Evolutionary conservation across 1,140 invertebrate species (phyloP).

Genomic region (Galleria mellonella): DNA sequence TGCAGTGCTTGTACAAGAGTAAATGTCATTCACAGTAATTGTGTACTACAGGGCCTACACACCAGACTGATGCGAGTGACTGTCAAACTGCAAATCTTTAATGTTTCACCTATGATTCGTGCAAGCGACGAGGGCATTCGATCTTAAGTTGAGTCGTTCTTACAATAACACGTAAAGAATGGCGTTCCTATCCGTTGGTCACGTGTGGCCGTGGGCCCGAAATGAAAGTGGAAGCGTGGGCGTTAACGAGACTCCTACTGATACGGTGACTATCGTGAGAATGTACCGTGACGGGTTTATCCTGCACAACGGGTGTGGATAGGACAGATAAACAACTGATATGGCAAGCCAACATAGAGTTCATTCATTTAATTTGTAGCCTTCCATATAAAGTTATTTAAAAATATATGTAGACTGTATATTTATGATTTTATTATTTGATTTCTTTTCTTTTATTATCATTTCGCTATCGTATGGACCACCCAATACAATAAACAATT

Average conservation of each 20-base stretch:
- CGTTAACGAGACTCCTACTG: constrained; percentile 19
- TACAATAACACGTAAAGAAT: constrained; percentile 43
- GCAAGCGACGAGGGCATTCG: constrained; percentile 28
- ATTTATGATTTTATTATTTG: no score
- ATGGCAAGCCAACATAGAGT: no score
- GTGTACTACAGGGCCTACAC: constrained; percentile 34
- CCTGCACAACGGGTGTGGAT: constrained; percentile 1
- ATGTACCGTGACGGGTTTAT: constrained; percentile 12
- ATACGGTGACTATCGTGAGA: constrained; percentile 20
- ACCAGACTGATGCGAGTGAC: constrained; percentile 39
- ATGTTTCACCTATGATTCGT: constrained; percentile 34
- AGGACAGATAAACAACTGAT: constrained; percentile 1
- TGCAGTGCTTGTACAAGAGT: constrained; percentile 4
- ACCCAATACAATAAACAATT: no score
- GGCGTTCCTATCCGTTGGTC: constrained; percentile 37
- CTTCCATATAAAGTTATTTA: no score
- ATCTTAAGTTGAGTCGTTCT: constrained; percentile 23
- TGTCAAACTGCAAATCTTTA: constrained; percentile 44
- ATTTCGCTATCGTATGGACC: no score
- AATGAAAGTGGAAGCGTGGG: constrained; percentile 60
- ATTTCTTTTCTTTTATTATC: no score
- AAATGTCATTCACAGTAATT: constrained; percentile 41
- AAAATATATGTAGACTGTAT: no score
- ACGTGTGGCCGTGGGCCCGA: constrained; percentile 41
- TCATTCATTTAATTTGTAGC: no score